Evolutionary conservation across 2,797 vertebrate genomes (phyloP).

Genomic region (Myotis planiceps): DNA sequence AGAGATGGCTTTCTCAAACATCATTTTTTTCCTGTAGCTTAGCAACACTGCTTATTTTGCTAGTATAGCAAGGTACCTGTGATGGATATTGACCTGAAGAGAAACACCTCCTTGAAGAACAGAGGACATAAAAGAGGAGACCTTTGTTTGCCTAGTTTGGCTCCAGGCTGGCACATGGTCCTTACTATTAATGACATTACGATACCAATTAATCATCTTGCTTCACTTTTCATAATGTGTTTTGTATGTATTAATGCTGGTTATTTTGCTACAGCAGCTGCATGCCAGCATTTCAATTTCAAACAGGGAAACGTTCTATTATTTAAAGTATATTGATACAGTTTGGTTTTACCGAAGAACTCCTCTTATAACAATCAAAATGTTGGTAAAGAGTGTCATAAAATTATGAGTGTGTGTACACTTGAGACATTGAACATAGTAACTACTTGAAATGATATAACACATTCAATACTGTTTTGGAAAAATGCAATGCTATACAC

Average conservation of each 20-base stretch:
- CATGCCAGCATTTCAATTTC: background rate
- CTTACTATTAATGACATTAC: background rate
- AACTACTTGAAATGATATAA: background rate
- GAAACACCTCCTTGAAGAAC: slow-evolving; percentile 37
- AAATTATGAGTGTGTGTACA: background rate
- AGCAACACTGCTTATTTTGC: slow-evolving; percentile 58
- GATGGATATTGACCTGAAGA: slow-evolving; percentile 4
- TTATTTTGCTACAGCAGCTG: background rate
- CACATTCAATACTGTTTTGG: background rate
- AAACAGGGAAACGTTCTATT: background rate
- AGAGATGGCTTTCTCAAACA: slow-evolving; percentile 28
- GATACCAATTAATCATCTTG: background rate
- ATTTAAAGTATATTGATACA: background rate
- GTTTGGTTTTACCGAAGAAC: background rate
- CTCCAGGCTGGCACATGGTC: background rate
- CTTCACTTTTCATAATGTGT: background rate
- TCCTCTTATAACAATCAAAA: background rate
- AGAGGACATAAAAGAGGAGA: background rate
- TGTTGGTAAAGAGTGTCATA: background rate
- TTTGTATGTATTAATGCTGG: background rate
- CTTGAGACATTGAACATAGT: background rate
- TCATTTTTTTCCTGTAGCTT: slow-evolving; percentile 47
- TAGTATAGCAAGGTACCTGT: background rate
- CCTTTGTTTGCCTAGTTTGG: background rate
- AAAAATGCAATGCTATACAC: background rate